Conservation (phyloP, 2,797 vertebrate genomes). For the Spea hammondii region DNA sequence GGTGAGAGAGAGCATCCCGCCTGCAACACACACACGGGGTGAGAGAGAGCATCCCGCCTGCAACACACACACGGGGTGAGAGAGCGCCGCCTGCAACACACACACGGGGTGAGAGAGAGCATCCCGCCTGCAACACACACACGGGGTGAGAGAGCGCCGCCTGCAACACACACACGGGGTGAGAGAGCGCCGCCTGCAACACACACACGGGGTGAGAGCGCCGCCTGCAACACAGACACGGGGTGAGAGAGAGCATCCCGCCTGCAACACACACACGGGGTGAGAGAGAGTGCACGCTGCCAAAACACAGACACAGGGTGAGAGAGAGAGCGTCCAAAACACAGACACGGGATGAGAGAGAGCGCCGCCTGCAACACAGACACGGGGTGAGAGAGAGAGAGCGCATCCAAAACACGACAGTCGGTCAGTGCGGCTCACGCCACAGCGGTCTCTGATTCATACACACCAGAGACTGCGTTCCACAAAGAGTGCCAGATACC, state of each 20-base stretch:
- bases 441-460: too few species aligned
- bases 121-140: background rate
- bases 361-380: background rate
- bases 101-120: background rate
- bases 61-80: background rate
- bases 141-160: too few species aligned
- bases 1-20: background rate
- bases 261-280: background rate
- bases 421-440: too few species aligned
- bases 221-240: background rate
- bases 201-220: background rate
- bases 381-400: background rate
- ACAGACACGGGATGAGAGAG: too few species aligned
- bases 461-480: too few species aligned
- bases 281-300: too few species aligned
- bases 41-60: too few species aligned
- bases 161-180: background rate
- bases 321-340: background rate
- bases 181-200: background rate
- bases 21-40: slow-evolving; percentile 35
- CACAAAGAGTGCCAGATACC: too few species aligned
- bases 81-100: background rate
- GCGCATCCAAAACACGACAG: too few species aligned
- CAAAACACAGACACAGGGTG: background rate
- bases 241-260: too few species aligned